Base-by-base conservation (phyloP, 2,113 vertebrate genomes). In the Dascyllus trimaculatus region DNA sequence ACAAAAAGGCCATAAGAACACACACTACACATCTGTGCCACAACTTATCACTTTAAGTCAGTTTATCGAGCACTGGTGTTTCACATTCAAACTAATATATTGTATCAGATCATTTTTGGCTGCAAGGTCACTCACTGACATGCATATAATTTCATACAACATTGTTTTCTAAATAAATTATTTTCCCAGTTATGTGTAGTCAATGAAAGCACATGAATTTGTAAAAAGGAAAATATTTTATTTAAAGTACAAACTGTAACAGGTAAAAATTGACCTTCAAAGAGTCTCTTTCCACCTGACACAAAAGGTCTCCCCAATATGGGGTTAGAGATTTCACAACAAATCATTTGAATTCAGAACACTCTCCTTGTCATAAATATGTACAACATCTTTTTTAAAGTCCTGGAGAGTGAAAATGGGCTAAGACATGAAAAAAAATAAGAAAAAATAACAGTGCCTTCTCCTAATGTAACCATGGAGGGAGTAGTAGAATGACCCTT, bases 141-240 rank as follows among this genome's bases (percentile, higher is more conserved):
- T 87, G 40, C 74, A 80, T 66, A 70, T 77, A 45, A 74, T 87
- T 92, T 92, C 69, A 53, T 92, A 89, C 71, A 46, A 24, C 64
- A 48, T 89, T 90, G 46, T 94, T 94, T 95, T 88, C 62, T 85
- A 92, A 94, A 95, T 95, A 95, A 94, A 94, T 94, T 93, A 93
- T 95, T 94, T 89, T 93, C 86, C 59, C 75, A 88, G 22, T 63
- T 29, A 68, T 35, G 11, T 60, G 13, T 60, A 60, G 70, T 88
- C n/a, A 88, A 75, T 91, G 52, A 92, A 80, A 89, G 52, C 35
- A 65, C 32, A 35, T 24, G 17, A 7, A 18, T 71, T 32, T 88
- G 61, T 91, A 90, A 85, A 94, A 93, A 90, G 65, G 18, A 75
- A 89, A 90, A 87, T 84, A 78, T 95, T 95, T 95, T 94, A 94